Base-by-base conservation (phyloP, 2,888 invertebrate genomes). In the Schizotus pectinicornis region DNA sequence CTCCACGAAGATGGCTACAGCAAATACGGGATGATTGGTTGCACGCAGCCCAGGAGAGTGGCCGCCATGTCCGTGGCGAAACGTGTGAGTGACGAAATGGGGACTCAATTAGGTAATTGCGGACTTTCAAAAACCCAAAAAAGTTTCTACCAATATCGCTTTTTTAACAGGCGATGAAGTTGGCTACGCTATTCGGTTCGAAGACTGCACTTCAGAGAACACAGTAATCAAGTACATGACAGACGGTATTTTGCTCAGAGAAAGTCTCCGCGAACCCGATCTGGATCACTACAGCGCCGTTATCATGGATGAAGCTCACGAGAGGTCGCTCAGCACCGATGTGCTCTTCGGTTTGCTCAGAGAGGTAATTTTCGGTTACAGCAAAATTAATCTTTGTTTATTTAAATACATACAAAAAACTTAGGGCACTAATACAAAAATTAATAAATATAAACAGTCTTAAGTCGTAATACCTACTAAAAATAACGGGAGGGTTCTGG, bases 301-400 rank as follows among this genome's bases (percentile, higher is more conserved):
- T 68, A 98, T 99, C 68, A 99, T 99, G 99, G 99, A 99, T 80
- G 99, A 99, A 82, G 99, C 99, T 58, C 99, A 99, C 81, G 99
- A 99, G 81, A 83, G 99, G 1, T 98, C 98, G 0, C 85, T 99
- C 3, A 98, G 95, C 60, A 99, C 99, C 0, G 99, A 99, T 77
- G 98, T 99, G 49, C 85, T 99, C 36, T 99, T 99, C 78, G 99
- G 99, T 6, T 80, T 98, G 63, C 83, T 98, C 7, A 82, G 97
- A 76, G 95, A 74, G 62, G 62, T 62, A 33, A 58, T 46, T 33
- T 42, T 13, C 33, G 35, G 11, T 5, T 7, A n/a, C n/a, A 1
- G 3, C 12, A 2, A 14, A 8, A 9, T 11, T 7, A 30, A 12
- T 3, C 11, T 31, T 39, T 49, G n/a, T 13, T 7, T 30, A 30